Evolutionary conservation across 2,888 invertebrate genomes (phyloP).

Genomic region (Agapostemon virescens): DNA sequence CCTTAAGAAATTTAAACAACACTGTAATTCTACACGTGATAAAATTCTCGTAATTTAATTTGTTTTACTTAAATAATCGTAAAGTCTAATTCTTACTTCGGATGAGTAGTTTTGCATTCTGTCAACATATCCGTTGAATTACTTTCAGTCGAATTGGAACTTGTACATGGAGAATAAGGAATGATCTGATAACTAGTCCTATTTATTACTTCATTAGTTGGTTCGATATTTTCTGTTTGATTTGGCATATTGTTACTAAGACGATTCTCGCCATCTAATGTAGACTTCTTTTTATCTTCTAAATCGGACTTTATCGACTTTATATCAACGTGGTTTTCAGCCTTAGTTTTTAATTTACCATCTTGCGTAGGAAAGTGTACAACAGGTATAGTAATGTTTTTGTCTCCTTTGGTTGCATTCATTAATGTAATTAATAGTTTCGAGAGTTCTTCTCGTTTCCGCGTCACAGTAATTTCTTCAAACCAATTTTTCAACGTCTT

Average conservation of each 20-base stretch:
- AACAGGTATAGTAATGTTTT: slow-evolving; percentile 84
- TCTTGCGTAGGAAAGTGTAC: slow-evolving; percentile 89
- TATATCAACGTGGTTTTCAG: slow-evolving; percentile 68
- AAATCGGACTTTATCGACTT: slow-evolving; percentile 62
- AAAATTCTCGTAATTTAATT: neutral
- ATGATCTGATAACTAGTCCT: slow-evolving; percentile 69
- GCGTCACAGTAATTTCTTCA: slow-evolving; percentile 89
- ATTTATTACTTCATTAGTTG: slow-evolving; percentile 50
- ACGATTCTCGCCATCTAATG: slow-evolving; percentile 44
- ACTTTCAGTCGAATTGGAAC: slow-evolving; percentile 62
- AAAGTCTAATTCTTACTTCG: slow-evolving; percentile 62
- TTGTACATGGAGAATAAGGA: slow-evolving; percentile 61
- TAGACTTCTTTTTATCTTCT: slow-evolving; percentile 64
- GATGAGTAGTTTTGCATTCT: slow-evolving; percentile 61
- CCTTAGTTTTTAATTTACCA: slow-evolving; percentile 81
- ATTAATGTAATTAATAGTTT: slow-evolving; percentile 88
- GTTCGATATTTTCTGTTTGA: slow-evolving; percentile 54
- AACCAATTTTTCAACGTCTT: slow-evolving; percentile 93
- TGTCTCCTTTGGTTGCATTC: slow-evolving; percentile 86
- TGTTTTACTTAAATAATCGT: neutral
- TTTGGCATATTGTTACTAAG: slow-evolving; percentile 53
- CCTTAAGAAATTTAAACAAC: neutral
- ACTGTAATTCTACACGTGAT: neutral
- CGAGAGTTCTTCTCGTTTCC: slow-evolving; percentile 93
- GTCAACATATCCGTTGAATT: slow-evolving; percentile 67